Evolutionary conservation across 2,797 vertebrate species (phyloP), one percentile per base, ranked within the genome.

Genomic region (Falco rusticolus): DNA sequence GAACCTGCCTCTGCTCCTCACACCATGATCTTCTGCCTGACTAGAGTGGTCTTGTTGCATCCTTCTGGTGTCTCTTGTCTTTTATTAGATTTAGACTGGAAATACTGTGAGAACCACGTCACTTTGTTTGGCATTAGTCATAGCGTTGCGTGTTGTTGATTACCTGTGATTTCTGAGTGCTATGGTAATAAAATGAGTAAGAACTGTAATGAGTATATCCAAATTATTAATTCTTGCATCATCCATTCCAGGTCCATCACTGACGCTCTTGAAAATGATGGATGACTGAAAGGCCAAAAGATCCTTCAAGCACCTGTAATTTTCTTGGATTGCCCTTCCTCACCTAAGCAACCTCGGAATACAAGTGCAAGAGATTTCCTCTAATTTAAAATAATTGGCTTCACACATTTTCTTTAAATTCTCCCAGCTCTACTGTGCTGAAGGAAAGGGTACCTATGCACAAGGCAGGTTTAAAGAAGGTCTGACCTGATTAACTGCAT

Each of bases 231-330:
- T 83, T 77, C 51, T 50, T 39, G 26, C 9, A 9, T 4, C 16
- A 60, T 19, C 41, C 66, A 31, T 51, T 76, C 66, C 47, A n/a
- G 78, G 79, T 43, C 54, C 47, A 56, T 18, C 59, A 59, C 39
- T 61, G 59, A 34, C 43, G 29, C 17, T 63, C 68, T 79, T n/a
- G 78, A 19, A 89, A 80, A 77, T 54, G 82, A 39, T 12, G 41
- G 56, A 83, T 69, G 87, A 70, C 56, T 48, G 43, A 94, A 95
- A 95, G 84, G 84, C 48, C 84, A 79, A 31, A 63, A 83, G 29
- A 33, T 57, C 53, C 64, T 83, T 86, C 53, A 26, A 75, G 84
- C 51, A 57, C 16, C 25, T 75, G 22, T 20, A 31, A 22, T 43
- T 53, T 6, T 45, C 54, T 76, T 68, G 45, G 51, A 45, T 21